Conservation (phyloP, 2,888 invertebrate genomes). For the Dermolepida albohirtum region DNA sequence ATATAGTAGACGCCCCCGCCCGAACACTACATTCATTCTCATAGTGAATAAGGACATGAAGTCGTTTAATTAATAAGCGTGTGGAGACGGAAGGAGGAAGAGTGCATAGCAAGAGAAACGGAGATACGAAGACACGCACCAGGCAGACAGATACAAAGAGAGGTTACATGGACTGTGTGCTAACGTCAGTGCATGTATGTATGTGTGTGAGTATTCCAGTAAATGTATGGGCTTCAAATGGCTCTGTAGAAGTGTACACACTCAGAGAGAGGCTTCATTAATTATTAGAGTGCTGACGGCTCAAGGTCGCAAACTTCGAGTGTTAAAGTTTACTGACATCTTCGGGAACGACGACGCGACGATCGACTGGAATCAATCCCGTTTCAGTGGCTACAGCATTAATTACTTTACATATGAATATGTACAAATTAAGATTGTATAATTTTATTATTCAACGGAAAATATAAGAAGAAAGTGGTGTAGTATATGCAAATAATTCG, state of each 20-base stretch:
- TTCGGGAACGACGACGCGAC: slow-evolving; percentile 8
- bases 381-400: neutral
- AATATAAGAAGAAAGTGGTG: too few relatives aligned
- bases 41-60: slow-evolving; percentile 20
- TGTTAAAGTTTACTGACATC: slow-evolving; percentile 57
- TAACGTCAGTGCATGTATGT: neutral
- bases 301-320: slow-evolving; percentile 64
- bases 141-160: too few relatives aligned
- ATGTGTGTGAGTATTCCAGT: slow-evolving; percentile 22
- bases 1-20: slow-evolving; percentile 19
- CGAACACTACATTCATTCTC: slow-evolving; percentile 23
- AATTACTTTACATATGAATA: neutral
- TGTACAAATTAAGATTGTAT: neutral
- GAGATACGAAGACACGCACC: too few relatives aligned
- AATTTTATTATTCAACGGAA: too few relatives aligned
- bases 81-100: slow-evolving; percentile 4
- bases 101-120: too few relatives aligned
- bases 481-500: too few relatives aligned
- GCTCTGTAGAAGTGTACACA: too few relatives aligned
- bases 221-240: too few relatives aligned
- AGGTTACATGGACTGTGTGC: neutral
- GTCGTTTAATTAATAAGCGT: slow-evolving; percentile 25
- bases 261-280: slow-evolving; percentile 51
- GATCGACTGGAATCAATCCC: slow-evolving; percentile 18
- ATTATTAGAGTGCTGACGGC: slow-evolving; percentile 64